A percentile compares a stretch with the other conserved stretches of the same genome.
phyloP scores from a whole-genome alignment of 92 coral and sea anemone species.

The Zoanthus sociatus region DNA sequence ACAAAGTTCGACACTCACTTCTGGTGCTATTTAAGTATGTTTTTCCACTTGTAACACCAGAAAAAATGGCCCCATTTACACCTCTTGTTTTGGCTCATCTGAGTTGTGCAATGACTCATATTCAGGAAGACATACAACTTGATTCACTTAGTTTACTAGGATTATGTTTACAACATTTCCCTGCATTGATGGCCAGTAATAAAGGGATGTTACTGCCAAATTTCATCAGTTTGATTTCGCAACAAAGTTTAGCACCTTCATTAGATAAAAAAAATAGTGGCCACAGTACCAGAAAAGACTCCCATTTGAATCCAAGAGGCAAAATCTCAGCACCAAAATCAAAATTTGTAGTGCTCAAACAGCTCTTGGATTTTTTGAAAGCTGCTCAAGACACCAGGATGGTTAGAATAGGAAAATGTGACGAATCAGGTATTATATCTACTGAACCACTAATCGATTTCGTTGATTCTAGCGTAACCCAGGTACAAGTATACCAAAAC shows the following conservation, averaged over 20 bases:
- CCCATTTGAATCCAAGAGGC: slow-evolving; percentile 81
- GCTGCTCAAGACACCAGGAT: slow-evolving; percentile 46
- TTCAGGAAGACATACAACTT: slow-evolving; percentile 87
- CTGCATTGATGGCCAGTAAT: slow-evolving; percentile 66
- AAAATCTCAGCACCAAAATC: slow-evolving; percentile 84
- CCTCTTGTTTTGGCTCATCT: slow-evolving; percentile 83
- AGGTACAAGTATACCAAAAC: slow-evolving; percentile 51
- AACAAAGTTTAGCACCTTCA: slow-evolving; percentile 54
- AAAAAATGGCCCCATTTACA: slow-evolving; percentile 80
- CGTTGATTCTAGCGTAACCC: slow-evolving; percentile 38
- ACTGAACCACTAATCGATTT: slow-evolving; percentile 37
- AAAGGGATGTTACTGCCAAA: slow-evolving; percentile 77
- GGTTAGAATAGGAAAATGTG: background rate
- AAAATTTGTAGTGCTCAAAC: slow-evolving; percentile 78
- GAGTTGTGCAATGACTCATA: slow-evolving; percentile 95
- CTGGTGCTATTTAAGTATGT: slow-evolving; percentile 66
- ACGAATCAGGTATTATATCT: background rate
- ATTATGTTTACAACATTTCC: slow-evolving; percentile 76
- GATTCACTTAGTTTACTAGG: slow-evolving; percentile 86
- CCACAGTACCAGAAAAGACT: slow-evolving; percentile 40
- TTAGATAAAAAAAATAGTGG: slow-evolving; percentile 35
- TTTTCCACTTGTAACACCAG: slow-evolving; percentile 71
- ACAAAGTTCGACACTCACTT: slow-evolving; percentile 86
- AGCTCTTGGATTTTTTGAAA: slow-evolving; percentile 65
- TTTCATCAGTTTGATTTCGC: slow-evolving; percentile 78